Base-by-base conservation (phyloP, 1,140 invertebrate species). In the Tyrophagus putrescentiae region DNA sequence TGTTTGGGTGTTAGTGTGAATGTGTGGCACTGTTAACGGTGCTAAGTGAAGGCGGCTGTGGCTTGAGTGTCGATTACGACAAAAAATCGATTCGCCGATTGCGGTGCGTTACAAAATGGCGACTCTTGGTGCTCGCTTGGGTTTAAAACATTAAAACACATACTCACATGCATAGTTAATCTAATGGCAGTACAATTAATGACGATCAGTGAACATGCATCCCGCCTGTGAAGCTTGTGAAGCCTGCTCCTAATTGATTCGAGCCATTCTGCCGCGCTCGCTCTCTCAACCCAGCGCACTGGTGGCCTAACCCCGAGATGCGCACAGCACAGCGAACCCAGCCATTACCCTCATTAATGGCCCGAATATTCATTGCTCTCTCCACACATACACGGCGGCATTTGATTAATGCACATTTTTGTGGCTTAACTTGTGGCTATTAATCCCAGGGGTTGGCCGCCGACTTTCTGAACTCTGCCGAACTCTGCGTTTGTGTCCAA, bases 321-420 rank as follows among this genome's bases (percentile, higher is more conserved):
- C n/a, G n/a, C n/a, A n/a, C 31, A 21, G 13, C 36, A 39, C 45
- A 13, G 18, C 45, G 45, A 48, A 6, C 45, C 45, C 45, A 39
- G 7, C 18, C 21, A 48, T 48, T 39, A 39, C 36, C 36, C 36
- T 48, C 45, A 48, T 48, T 48, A 48, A 48, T 48, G 45, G 45
- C 31, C 7, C 45, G 45, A 48, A 48, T 48, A 48, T 48, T 48
- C 45, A 48, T 48, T 48, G 45, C 45, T 7, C 9, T 13, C 36
- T 39, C 36, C 13, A 21, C 13, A 39, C 36, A 7, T 48, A 25
- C 18, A 29, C 7, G 45, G 31, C 7, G 23, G 7, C 18, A 18
- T 48, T 48, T 48, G 45, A 48, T 48, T 48, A 48, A 48, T 48
- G 45, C 45, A 48, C 45, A 48, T 48, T 48, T 18, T 48, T 48